Percentiles rank a stretch among this genome's conserved stretches.
Evolutionary conservation across 2,888 invertebrate genomes (phyloP).

Genomic region (Theodoxus fluviatilis): DNA sequence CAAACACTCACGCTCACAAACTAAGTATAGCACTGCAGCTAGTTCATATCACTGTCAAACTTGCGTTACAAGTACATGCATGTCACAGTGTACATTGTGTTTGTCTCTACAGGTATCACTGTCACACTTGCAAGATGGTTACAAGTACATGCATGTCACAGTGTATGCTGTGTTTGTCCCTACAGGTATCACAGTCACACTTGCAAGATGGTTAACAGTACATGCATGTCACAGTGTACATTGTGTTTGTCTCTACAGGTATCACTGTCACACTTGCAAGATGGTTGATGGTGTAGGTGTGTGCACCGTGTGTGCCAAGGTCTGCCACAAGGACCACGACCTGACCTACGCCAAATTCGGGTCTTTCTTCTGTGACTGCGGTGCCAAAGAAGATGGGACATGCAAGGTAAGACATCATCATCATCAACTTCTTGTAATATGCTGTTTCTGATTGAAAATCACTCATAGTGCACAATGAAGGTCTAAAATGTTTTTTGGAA

Average conservation of each 20-base stretch:
- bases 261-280: conserved; percentile 97
- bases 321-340: conserved; percentile 96
- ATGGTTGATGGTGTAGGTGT: conserved; percentile 99
- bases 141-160: too few species aligned
- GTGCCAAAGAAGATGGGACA: conserved; percentile 79
- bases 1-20: too few species aligned
- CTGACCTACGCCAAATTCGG: conserved; percentile 96
- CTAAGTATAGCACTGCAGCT: too few species aligned
- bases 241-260: conserved; percentile 71
- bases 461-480: too few species aligned
- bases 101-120: too few species aligned
- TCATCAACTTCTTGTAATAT: background rate
- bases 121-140: too few species aligned
- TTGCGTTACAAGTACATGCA: too few species aligned
- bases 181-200: conserved; percentile 99
- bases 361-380: conserved; percentile 99
- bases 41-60: too few species aligned
- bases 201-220: conserved; percentile 95
- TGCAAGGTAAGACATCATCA: conserved; percentile 55
- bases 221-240: too few species aligned
- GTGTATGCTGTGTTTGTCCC: too few species aligned
- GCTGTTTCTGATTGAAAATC: background rate
- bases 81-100: too few species aligned
- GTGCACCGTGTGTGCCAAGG: conserved; percentile 95
- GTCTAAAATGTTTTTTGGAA: too few species aligned